These are phyloP conservation scores for Petrolisthes manimaculis DNA, from an alignment of 2,888 invertebrate species.

Conservation along the genomic window DNA sequence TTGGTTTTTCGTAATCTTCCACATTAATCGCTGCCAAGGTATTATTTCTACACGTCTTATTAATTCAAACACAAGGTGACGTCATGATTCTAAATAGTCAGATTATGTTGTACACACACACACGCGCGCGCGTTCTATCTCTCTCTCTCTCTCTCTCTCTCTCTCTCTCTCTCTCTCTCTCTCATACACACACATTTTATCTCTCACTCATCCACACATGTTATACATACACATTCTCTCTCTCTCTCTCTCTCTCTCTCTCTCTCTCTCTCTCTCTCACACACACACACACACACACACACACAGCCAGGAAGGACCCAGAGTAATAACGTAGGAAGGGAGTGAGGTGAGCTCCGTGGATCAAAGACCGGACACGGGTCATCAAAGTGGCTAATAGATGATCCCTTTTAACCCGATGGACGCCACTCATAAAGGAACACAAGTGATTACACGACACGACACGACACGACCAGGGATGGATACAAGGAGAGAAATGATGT, in stretches of 20 bases:
- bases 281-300: neutral
- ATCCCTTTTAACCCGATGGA: too few relatives aligned
- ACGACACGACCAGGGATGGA: neutral
- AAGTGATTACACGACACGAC: too few relatives aligned
- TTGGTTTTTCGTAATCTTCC: too few relatives aligned
- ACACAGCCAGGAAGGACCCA: neutral
- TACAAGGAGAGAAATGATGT: too few relatives aligned
- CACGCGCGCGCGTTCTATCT: too few relatives aligned
- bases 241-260: slow-evolving; percentile 17
- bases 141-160: neutral
- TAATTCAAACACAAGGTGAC: too few relatives aligned
- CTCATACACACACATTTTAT: neutral
- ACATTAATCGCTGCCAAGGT: too few relatives aligned
- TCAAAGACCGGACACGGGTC: neutral
- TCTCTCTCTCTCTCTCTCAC: slow-evolving; percentile 21
- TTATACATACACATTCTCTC: neutral
- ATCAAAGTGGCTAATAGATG: neutral
- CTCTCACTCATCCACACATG: neutral
- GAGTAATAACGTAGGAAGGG: neutral
- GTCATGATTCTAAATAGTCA: too few relatives aligned
- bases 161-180: slow-evolving; percentile 8
- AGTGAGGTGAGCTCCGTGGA: neutral
- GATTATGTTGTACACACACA: too few relatives aligned
- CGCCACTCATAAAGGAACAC: too few relatives aligned
- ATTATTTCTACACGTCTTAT: too few relatives aligned